Conservation (phyloP, 2,113 vertebrate species). For the Solea senegalensis region DNA sequence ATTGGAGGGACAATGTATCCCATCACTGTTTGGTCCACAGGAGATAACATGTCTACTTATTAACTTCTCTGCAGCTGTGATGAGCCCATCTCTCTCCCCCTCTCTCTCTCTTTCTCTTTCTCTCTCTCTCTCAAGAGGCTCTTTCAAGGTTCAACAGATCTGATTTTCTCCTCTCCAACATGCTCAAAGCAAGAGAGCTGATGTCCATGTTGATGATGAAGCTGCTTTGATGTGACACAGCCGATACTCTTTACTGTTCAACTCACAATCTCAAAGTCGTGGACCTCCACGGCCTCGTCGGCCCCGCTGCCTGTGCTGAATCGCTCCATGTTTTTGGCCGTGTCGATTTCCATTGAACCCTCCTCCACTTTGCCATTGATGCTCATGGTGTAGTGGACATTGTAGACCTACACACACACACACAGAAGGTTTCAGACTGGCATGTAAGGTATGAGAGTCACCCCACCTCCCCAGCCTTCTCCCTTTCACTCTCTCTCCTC, state of each 20-base stretch:
- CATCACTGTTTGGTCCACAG: slow-evolving; percentile 61
- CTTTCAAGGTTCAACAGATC: slow-evolving; percentile 33
- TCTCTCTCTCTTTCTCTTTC: no score
- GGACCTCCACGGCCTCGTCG: slow-evolving; percentile 91
- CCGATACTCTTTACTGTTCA: neutral
- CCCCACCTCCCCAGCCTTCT: slow-evolving; percentile 11
- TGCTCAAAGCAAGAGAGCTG: neutral
- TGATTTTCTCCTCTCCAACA: slow-evolving; percentile 6
- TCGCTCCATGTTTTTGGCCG: slow-evolving; percentile 89
- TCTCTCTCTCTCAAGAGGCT: no score
- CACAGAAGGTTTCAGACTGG: slow-evolving; percentile 48
- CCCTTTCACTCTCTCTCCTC: slow-evolving; percentile 22
- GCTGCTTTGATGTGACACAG: neutral
- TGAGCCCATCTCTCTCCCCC: slow-evolving; percentile 22
- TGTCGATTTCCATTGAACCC: slow-evolving; percentile 94
- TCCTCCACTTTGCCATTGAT: slow-evolving; percentile 96
- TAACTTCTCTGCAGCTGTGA: slow-evolving; percentile 27
- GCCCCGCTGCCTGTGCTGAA: slow-evolving; percentile 90
- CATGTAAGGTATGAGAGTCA: slow-evolving; percentile 61
- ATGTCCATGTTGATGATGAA: neutral
- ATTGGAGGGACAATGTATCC: slow-evolving; percentile 30
- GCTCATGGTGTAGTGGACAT: slow-evolving; percentile 96
- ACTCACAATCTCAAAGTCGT: slow-evolving; percentile 95
- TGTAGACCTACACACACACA: slow-evolving; percentile 86
- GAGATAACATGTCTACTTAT: slow-evolving; percentile 31